Conservation (phyloP, 2,113 vertebrate species). For the Prionailurus bengalensis region DNA sequence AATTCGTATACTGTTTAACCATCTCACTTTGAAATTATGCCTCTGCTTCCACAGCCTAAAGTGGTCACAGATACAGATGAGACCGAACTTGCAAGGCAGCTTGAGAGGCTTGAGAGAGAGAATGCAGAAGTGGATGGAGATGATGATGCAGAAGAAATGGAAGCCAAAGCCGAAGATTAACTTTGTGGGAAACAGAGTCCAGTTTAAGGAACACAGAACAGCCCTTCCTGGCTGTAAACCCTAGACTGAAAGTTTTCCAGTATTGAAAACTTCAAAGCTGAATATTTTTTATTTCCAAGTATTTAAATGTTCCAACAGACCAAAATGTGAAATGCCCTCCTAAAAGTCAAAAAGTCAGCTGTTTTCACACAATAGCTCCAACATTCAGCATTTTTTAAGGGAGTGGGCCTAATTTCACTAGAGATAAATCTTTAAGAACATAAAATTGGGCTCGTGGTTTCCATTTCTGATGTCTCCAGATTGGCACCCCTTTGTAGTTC, state of each 20-base stretch:
- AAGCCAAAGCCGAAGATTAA: conserved; percentile 98
- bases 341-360: conserved; percentile 70
- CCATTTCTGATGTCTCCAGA: conserved; percentile 74
- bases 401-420: conserved; percentile 76
- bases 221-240: conserved; percentile 76
- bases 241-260: conserved; percentile 86
- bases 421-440: conserved; percentile 69
- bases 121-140: conserved; percentile 99
- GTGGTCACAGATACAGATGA: conserved; percentile 99
- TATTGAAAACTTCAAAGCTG: conserved; percentile 86
- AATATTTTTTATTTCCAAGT: conserved; percentile 86
- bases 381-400: conserved; percentile 69
- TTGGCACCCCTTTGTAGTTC: conserved; percentile 73
- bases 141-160: conserved; percentile 98
- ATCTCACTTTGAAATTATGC: conserved; percentile 63
- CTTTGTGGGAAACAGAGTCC: conserved; percentile 68
- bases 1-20: neutral
- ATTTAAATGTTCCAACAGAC: conserved; percentile 85
- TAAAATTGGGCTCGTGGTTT: conserved; percentile 75
- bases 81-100: conserved; percentile 96
- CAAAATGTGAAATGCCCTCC: conserved; percentile 82
- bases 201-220: conserved; percentile 67
- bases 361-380: conserved; percentile 71
- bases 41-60: conserved; percentile 91
- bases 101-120: conserved; percentile 97